These are phyloP conservation scores for Ardeotis arabs DNA, from an alignment of 2,113 vertebrate genomes.

Conservation along the genomic window DNA sequence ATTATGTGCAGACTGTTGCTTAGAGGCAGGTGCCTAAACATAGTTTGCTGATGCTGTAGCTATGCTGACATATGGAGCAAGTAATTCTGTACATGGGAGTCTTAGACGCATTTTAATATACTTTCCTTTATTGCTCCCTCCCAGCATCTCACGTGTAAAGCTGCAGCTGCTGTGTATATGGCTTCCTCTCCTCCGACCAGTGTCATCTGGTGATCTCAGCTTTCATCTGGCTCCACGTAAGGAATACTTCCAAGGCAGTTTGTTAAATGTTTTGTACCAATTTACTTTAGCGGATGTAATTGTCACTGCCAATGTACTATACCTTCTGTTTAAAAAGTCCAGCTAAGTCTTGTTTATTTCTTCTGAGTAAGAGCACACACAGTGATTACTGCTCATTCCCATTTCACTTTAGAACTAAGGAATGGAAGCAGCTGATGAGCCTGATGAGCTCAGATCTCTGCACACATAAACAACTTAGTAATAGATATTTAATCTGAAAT, in stretches of 20 bases:
- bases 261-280: neutral
- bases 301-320: neutral
- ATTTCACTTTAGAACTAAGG: neutral
- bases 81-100: fast-evolving
- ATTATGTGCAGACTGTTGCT: neutral
- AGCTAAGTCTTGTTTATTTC: neutral
- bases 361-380: neutral
- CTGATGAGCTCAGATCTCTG: neutral
- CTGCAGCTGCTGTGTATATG: neutral
- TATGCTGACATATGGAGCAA: neutral
- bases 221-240: neutral
- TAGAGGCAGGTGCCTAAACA: neutral
- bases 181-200: neutral
- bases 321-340: neutral
- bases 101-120: fast-evolving
- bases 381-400: neutral
- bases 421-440: neutral
- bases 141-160: neutral
- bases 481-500: neutral
- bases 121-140: neutral
- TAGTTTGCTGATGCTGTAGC: neutral
- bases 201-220: neutral
- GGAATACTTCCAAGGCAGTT: neutral
- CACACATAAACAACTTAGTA: neutral
- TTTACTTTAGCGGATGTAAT: neutral